Evolutionary conservation across 2,113 vertebrate species (phyloP).

Genomic region (Taxidea taxus): DNA sequence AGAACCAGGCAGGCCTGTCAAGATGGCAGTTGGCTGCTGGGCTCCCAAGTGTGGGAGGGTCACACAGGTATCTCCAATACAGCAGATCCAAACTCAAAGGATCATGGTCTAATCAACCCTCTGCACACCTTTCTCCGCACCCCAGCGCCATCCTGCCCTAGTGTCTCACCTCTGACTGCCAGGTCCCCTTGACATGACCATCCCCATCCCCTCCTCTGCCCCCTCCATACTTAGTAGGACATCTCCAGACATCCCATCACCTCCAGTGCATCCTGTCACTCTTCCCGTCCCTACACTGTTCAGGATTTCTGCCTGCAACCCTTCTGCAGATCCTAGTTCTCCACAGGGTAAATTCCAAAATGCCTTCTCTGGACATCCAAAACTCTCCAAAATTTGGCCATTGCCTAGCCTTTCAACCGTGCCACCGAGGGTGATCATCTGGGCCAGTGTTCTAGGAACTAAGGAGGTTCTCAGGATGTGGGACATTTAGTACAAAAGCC

Average conservation of each 20-base stretch:
- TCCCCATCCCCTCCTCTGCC: background rate
- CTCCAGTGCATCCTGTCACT: fast-evolving
- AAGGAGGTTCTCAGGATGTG: background rate
- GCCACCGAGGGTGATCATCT: too few relatives aligned
- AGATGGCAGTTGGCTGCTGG: fast-evolving
- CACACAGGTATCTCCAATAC: background rate
- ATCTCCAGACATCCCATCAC: fast-evolving
- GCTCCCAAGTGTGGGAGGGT: fast-evolving
- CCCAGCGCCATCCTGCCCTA: background rate
- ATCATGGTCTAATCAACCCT: fast-evolving
- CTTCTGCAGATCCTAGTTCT: too few relatives aligned
- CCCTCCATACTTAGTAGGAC: background rate
- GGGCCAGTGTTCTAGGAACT: too few relatives aligned
- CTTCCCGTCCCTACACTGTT: fast-evolving
- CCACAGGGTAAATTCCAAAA: background rate
- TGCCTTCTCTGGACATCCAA: background rate
- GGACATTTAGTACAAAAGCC: background rate
- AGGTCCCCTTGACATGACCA: background rate
- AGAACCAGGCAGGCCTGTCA: background rate
- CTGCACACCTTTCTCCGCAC: background rate
- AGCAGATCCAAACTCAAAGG: background rate
- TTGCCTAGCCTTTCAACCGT: background rate
- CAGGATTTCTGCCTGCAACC: background rate
- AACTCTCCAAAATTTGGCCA: background rate
- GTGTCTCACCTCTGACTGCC: fast-evolving